Conservation (phyloP, 2,797 vertebrate species). For the Arnoldichthys spilopterus region DNA sequence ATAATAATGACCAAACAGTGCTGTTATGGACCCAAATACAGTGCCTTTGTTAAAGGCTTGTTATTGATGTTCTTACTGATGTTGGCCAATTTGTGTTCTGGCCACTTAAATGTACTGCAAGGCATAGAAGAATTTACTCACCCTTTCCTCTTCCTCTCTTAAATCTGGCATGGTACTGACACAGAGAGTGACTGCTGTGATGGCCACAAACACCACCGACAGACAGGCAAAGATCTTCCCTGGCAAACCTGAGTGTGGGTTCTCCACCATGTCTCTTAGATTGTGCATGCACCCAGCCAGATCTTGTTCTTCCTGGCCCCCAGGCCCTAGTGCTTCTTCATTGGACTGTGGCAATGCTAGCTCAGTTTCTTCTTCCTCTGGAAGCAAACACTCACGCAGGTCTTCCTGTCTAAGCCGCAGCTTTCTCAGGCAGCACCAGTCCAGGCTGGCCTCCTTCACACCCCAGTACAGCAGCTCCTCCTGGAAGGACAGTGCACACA, state of each 20-base stretch:
- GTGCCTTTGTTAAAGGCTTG: background rate
- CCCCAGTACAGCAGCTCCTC: constrained; percentile 98
- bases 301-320: constrained; percentile 63
- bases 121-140: constrained; percentile 73
- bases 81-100: background rate
- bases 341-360: constrained; percentile 67
- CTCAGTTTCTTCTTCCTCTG: constrained; percentile 76
- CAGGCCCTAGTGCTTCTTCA: constrained; percentile 68
- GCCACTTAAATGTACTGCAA: background rate
- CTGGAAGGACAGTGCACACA: constrained; percentile 94
- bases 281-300: constrained; percentile 79
- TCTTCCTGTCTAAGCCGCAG: constrained; percentile 91
- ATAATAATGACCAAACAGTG: no score
- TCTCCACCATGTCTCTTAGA: constrained; percentile 94
- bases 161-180: constrained; percentile 97
- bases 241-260: constrained; percentile 90
- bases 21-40: no score
- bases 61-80: background rate
- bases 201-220: constrained; percentile 91
- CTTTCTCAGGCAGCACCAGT: constrained; percentile 93
- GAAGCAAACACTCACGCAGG: constrained; percentile 83
- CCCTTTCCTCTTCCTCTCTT: constrained; percentile 92
- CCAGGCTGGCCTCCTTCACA: constrained; percentile 89
- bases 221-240: constrained; percentile 96
- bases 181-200: constrained; percentile 93